Conservation (phyloP, 2,888 invertebrate species). For the Drosophila conformis region DNA sequence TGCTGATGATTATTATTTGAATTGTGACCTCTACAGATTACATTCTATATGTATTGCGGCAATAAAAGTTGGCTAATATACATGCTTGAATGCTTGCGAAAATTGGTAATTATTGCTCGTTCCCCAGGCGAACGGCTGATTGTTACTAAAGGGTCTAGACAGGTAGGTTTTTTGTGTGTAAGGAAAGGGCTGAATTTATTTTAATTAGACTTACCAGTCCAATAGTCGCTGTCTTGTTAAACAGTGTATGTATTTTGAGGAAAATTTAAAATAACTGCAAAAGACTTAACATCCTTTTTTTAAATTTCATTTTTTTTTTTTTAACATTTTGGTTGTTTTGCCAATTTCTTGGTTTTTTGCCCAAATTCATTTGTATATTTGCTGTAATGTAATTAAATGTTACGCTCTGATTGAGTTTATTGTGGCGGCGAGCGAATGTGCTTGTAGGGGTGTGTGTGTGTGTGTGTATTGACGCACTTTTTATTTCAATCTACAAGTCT, state of each 20-base stretch:
- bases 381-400: conserved; percentile 73
- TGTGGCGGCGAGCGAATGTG: conserved; percentile 1
- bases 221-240: conserved; percentile 1
- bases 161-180: conserved; percentile 16
- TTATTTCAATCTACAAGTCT: conserved; percentile 1
- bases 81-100: conserved; percentile 35
- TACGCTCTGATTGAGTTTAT: conserved; percentile 53
- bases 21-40: conserved; percentile 34
- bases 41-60: conserved; percentile 18
- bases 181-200: conserved; percentile 9
- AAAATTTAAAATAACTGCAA: conserved; percentile 14
- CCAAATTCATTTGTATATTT: conserved; percentile 64
- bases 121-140: conserved; percentile 42
- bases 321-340: neutral
- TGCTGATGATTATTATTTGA: conserved; percentile 42
- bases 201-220: conserved; percentile 7
- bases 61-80: conserved; percentile 29
- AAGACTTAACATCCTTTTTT: conserved; percentile 19
- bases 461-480: neutral
- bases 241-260: neutral
- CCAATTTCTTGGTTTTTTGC: conserved; percentile 36
- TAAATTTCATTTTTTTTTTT: conserved; percentile 21
- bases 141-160: conserved; percentile 45
- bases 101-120: conserved; percentile 51
- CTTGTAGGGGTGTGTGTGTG: neutral